phyloP scores from a whole-genome alignment of 2,113 vertebrate genomes.

The Hypanus sabinus region DNA sequence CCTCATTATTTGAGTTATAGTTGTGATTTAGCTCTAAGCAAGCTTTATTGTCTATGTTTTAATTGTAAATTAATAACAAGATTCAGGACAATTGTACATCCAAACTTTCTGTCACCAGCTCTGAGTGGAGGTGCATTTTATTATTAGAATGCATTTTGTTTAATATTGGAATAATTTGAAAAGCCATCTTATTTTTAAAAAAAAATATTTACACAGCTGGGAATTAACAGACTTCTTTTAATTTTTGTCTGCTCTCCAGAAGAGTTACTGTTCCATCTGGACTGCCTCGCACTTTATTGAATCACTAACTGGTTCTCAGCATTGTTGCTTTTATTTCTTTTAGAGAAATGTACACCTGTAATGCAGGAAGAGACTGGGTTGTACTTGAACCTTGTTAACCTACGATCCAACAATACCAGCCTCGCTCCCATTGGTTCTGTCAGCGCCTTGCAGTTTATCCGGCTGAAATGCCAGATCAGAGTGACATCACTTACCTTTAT shows the following conservation, averaged over 20 bases:
- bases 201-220: background rate
- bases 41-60: background rate
- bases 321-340: background rate
- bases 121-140: background rate
- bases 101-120: background rate
- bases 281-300: background rate
- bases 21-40: background rate
- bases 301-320: background rate
- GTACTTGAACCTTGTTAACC: background rate
- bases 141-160: background rate
- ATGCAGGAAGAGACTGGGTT: background rate
- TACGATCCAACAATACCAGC: background rate
- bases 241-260: background rate
- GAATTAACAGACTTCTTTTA: background rate
- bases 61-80: too few species aligned
- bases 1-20: background rate
- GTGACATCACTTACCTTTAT: background rate
- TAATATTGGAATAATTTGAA: background rate
- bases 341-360: background rate
- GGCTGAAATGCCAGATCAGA: background rate
- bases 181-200: background rate
- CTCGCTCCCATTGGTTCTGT: background rate
- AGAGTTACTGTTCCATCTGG: background rate
- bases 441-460: background rate
- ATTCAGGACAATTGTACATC: background rate